Evolutionary conservation across 2,888 invertebrate genomes (phyloP).

Genomic region (Agrilus mali): DNA sequence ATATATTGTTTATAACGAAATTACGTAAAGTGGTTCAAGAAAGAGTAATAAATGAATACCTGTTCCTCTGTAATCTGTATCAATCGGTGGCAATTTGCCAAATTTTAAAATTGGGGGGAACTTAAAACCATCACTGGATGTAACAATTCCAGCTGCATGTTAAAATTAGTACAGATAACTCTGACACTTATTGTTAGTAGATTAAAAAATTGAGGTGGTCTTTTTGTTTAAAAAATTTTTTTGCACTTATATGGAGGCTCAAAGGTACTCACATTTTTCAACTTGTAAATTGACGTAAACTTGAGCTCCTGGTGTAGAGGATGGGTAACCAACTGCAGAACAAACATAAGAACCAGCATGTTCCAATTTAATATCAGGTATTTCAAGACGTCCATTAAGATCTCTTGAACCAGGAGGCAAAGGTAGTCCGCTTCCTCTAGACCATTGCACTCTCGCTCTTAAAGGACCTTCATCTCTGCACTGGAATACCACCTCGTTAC

Average conservation of each 20-base stretch:
- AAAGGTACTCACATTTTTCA: constrained; percentile 59
- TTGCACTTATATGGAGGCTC: too few relatives aligned
- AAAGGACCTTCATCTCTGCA: constrained; percentile 82
- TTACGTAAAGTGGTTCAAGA: not conserved
- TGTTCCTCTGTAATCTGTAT: constrained; percentile 45
- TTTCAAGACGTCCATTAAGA: constrained; percentile 68
- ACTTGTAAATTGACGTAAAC: constrained; percentile 60
- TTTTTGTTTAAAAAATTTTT: not conserved
- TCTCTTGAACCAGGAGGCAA: constrained; percentile 69
- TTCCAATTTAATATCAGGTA: constrained; percentile 62
- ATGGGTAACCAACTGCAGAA: constrained; percentile 56
- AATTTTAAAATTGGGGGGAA: constrained; percentile 35
- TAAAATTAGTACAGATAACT: constrained; percentile 7
- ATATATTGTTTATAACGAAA: not conserved
- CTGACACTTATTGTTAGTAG: too few relatives aligned
- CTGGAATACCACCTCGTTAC: constrained; percentile 84
- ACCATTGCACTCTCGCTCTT: constrained; percentile 64
- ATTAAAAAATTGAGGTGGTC: too few relatives aligned
- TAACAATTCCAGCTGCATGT: constrained; percentile 18
- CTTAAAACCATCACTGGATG: constrained; percentile 18
- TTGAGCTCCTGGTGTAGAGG: constrained; percentile 50
- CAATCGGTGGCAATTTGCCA: constrained; percentile 44
- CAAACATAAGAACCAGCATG: constrained; percentile 78
- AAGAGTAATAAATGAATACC: constrained; percentile 28
- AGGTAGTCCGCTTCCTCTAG: constrained; percentile 54